phyloP scores from a whole-genome alignment of 2,113 vertebrate genomes.

The Forbesichthys papilliferus region DNA sequence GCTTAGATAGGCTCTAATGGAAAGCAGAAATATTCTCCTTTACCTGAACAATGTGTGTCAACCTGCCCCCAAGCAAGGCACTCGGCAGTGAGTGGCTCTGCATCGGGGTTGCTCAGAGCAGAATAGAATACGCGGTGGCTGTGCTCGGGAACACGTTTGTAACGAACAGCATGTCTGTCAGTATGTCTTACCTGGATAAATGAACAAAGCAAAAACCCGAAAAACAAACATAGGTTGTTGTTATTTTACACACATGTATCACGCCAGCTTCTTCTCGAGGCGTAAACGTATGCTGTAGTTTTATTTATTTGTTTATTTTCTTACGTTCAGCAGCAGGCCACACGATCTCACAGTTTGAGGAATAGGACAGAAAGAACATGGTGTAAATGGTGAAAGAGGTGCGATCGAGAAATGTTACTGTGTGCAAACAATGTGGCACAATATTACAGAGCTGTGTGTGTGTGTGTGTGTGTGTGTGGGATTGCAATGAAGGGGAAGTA shows the following conservation, averaged over 20 bases:
- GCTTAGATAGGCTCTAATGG: conserved; percentile 7
- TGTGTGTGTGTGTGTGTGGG: not conserved
- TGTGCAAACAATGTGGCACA: no score
- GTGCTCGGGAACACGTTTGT: not conserved
- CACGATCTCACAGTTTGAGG: not conserved
- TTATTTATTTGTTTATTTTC: not conserved
- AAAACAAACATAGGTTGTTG: no score
- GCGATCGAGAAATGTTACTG: not conserved
- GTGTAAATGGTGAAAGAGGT: conserved; percentile 3
- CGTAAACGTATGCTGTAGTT: no score
- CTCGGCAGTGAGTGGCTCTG: conserved; percentile 28
- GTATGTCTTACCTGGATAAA: not conserved
- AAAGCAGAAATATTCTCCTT: conserved; percentile 28
- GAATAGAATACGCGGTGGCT: conserved; percentile 26
- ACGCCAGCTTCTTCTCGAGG: no score
- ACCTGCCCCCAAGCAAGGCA: conserved; percentile 29
- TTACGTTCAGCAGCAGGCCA: not conserved
- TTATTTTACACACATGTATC: no score
- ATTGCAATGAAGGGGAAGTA: not conserved
- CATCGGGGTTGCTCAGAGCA: conserved; percentile 11
- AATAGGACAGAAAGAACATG: not conserved
- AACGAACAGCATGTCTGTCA: no score
- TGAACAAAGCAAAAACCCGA: no score
- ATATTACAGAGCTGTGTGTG: not conserved
- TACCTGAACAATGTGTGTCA: conserved; percentile 20